Evolutionary conservation across 2,888 invertebrate genomes (phyloP), one percentile per base, ranked within the genome.

Genomic region (Hemaris fuciformis): DNA sequence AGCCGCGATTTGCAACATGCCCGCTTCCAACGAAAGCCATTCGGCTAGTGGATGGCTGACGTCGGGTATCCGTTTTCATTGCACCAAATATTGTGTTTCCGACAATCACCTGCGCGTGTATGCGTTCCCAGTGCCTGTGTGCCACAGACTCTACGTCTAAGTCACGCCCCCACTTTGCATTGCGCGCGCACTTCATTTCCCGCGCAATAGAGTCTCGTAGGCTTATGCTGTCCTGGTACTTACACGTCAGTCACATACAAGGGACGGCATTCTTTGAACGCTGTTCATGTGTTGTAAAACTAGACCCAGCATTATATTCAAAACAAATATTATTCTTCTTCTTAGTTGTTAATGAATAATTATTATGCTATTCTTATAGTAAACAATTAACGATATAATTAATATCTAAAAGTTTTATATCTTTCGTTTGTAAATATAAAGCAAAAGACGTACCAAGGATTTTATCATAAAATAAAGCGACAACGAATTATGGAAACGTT

Each of bases 181-280:
- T 68, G 64, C 62, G 62, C 64, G 65, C 64, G 60, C 61, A 62
- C 53, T 27, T 53, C 66, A 72, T 78, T 79, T 77, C 72, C 63
- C 66, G 48, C 43, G 8, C 27, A 15, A 31, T 31, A 60, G 59
- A 64, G 58, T 72, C 69, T 71, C 66, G 25, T 60, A 56, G 2
- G 59, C 53, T 73, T 72, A 80, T 89, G 80, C 34, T 70, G 59
- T 62, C 88, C 88, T 87, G 71, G 88, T 90, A 76, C 58, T 64
- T 72, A 67, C 76, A 84, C 81, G 81, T 83, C 77, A 77, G 68
- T 75, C 70, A 77, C 87, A 86, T 86, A 84, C 84, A 73, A 85
- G 84, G 83, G 84, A 85, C 82, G 83, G 79, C 75, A 79, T 82
- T 80, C 76, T 64, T 65, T 64, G 62, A 61, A 31, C 61, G 42